These are phyloP conservation scores for Stomatorhinus walkeri DNA, from an alignment of 2,797 vertebrate genomes.

Conservation along the genomic window DNA sequence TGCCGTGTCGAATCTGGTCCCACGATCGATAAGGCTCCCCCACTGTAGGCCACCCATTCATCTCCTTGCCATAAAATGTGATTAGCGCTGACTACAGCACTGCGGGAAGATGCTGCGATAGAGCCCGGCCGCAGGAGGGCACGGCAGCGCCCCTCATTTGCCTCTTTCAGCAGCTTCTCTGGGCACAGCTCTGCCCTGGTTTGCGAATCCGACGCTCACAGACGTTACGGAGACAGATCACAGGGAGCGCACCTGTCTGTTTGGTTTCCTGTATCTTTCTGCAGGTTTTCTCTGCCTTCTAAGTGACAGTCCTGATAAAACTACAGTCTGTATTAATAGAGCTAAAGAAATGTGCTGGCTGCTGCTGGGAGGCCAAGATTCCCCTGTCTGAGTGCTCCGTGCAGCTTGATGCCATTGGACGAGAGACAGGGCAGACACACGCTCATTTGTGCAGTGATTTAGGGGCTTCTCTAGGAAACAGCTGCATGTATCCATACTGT, in stretches of 20 bases:
- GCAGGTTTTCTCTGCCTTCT: conserved; percentile 11
- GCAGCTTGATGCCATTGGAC: background rate
- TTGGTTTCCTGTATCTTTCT: conserved; percentile 27
- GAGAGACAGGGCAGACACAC: background rate
- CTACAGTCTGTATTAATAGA: conserved; percentile 37
- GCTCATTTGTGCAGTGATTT: background rate
- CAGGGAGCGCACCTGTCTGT: conserved; percentile 21
- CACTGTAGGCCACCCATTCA: conserved; percentile 81
- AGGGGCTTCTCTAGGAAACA: background rate
- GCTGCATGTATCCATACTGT: background rate
- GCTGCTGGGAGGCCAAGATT: background rate
- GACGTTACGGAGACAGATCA: conserved; percentile 33
- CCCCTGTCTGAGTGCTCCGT: background rate
- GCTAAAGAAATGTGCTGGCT: conserved; percentile 27
- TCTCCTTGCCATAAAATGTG: conserved; percentile 84
- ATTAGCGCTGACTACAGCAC: conserved; percentile 85
- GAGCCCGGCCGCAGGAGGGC: conserved; percentile 65
- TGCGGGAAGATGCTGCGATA: conserved; percentile 74
- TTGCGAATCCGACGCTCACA: conserved; percentile 3
- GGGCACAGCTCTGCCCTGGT: conserved; percentile 35
- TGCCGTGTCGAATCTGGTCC: conserved; percentile 72
- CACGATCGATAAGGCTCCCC: conserved; percentile 77
- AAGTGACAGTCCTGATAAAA: conserved; percentile 33
- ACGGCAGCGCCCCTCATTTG: conserved; percentile 52
- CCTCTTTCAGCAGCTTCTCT: conserved; percentile 32